These are phyloP conservation scores for Hemicentrotus pulcherrimus DNA, from an alignment of 35 echinoderm and acorn worm genomes.

Conservation along the genomic window DNA sequence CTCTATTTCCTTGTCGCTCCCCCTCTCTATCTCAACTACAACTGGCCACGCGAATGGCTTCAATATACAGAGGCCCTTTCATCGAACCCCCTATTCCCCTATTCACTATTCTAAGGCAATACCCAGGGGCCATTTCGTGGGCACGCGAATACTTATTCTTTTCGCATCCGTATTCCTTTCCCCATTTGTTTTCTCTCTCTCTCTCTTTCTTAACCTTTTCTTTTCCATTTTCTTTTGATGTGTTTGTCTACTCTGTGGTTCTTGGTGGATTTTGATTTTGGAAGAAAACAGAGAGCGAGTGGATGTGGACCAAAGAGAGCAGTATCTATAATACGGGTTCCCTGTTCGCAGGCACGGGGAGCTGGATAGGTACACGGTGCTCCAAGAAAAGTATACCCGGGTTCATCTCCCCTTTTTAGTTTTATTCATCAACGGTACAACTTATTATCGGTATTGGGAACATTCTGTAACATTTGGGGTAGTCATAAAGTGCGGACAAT, in stretches of 20 bases:
- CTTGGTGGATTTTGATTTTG: neutral
- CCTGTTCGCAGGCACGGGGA: neutral
- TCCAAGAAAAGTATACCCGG: neutral
- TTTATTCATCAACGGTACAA: neutral
- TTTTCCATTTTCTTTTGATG: slow-evolving; percentile 7
- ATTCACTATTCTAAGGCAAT: neutral
- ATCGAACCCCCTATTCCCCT: neutral
- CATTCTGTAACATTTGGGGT: neutral
- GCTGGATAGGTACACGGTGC: neutral
- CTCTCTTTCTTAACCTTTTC: slow-evolving; percentile 11
- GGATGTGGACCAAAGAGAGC: neutral
- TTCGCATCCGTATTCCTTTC: neutral
- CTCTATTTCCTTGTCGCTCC: too few relatives aligned
- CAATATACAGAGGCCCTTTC: neutral
- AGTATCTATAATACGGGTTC: neutral
- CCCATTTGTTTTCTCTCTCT: neutral
- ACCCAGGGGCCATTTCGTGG: slow-evolving; percentile 17
- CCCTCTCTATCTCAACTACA: neutral
- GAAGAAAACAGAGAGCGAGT: neutral
- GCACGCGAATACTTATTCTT: slow-evolving; percentile 21
- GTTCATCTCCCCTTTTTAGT: neutral
- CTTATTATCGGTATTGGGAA: neutral
- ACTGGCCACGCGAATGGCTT: neutral
- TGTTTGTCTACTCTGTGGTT: neutral
- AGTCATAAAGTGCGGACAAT: neutral